Conservation (phyloP, 1,140 invertebrate species). For the Schlechtendalia chinensis region DNA sequence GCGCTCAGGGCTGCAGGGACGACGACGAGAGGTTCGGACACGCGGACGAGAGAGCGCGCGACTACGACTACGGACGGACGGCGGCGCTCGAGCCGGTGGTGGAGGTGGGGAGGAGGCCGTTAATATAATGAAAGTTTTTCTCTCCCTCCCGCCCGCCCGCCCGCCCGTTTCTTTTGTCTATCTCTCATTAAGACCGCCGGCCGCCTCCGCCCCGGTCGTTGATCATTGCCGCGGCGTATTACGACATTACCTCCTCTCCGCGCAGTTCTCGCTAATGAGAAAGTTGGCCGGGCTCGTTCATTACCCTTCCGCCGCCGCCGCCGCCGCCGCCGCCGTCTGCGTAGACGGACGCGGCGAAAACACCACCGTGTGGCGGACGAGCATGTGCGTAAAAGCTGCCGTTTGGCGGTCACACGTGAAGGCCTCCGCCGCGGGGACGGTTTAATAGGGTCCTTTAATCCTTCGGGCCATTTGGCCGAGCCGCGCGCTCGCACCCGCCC, state of each 20-base stretch:
- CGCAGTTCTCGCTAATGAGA: conserved; percentile 45
- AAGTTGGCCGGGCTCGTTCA: conserved; percentile 49
- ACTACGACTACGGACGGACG: too few relatives aligned
- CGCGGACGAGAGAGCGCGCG: not conserved
- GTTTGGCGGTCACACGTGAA: conserved; percentile 48
- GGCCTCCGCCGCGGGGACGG: conserved; percentile 18
- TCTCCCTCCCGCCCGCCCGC: too few relatives aligned
- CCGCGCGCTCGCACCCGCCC: not conserved
- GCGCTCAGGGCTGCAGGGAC: too few relatives aligned
- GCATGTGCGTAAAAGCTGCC: conserved; percentile 42
- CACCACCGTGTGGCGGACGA: not conserved
- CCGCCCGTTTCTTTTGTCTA: conserved; percentile 50
- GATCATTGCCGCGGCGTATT: conserved; percentile 43
- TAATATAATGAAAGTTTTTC: conserved; percentile 50
- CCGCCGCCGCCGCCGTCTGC: not conserved
- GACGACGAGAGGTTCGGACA: too few relatives aligned
- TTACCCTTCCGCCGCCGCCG: conserved; percentile 30
- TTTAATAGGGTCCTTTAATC: conserved; percentile 50
- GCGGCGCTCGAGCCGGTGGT: too few relatives aligned
- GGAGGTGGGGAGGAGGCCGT: conserved; percentile 24
- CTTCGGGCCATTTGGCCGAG: conserved; percentile 47
- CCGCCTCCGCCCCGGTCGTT: conserved; percentile 18
- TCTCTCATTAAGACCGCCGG: conserved; percentile 47
- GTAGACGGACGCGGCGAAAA: not conserved
- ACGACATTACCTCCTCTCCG: not conserved